Evolutionary conservation across 2,888 invertebrate genomes (phyloP), one percentile per base, ranked within the genome.

Genomic region (Pollenia griseotomentosa): DNA sequence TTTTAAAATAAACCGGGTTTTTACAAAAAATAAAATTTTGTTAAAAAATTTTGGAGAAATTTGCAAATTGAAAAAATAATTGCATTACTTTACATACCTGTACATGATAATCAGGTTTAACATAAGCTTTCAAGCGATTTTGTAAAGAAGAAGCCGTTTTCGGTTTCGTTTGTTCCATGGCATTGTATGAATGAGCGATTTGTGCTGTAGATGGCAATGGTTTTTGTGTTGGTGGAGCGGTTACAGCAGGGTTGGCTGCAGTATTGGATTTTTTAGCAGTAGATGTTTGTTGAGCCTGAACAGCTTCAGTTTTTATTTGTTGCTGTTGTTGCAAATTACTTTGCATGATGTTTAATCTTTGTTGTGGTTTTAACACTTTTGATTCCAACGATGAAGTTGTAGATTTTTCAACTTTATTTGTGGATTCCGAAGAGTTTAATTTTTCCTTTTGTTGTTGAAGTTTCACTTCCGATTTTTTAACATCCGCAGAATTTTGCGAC

Each of bases 361-460:
- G 85, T 68, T 57, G 79, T 44, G 77, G 70, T 46, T 87, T 81
- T 71, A 66, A 77, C 12, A 74, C 33, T 8, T 80, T 87, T 53
- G 70, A 68, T 59, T 85, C 88, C 83, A 85, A 65, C 61, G 42
- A 3, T 66, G 48, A 51, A 81, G 40, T 46, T 83, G 86, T 19
- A 46, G 65, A 46, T 57, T 80, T 87, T 42, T 86, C 86, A 51
- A 51, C 33, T 59, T 83, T 74, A 80, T 85, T 71, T 88, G 85
- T 51, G 87, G 82, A 61, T 88, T 82, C 19, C 11, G 57, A 14
- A 14, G 61, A 0, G 7, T 16, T 71, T 7, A 59, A 0, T 42
- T 86, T 86, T n/a, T 89, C 88, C 19, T 88, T 55, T n/a, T 87
- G 51, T n/a, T 78, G 53, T 82, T 77, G 59, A 14, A 42, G 71